Evolutionary conservation across 2,113 vertebrate genomes (phyloP).

Genomic region (Cervus canadensis): DNA sequence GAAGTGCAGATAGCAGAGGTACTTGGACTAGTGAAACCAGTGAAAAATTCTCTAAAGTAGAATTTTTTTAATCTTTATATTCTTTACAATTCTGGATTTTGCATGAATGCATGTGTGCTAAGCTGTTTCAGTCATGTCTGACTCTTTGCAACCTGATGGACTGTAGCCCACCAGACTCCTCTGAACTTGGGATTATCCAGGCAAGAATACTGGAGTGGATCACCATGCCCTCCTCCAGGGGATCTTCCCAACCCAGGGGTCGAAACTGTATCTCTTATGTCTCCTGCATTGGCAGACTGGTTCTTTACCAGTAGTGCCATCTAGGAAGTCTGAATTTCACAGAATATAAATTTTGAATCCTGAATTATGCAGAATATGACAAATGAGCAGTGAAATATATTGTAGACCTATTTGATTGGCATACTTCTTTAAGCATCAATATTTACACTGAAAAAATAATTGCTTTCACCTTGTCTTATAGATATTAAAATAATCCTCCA

Average conservation of each 20-base stretch:
- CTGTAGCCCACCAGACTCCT: background rate
- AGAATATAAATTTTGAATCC: background rate
- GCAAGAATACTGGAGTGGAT: background rate
- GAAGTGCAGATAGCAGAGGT: background rate
- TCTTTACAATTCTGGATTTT: background rate
- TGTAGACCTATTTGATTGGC: background rate
- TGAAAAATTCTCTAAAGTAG: background rate
- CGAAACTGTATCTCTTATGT: background rate
- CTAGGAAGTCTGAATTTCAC: background rate
- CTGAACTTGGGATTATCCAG: background rate
- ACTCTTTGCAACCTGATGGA: background rate
- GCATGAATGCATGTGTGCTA: background rate
- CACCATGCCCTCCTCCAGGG: background rate
- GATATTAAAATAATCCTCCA: background rate
- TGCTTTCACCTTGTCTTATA: background rate
- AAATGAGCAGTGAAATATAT: background rate
- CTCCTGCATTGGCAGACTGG: background rate
- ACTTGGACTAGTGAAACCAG: background rate
- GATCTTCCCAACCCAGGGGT: background rate
- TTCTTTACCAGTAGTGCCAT: background rate
- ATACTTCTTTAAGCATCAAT: background rate
- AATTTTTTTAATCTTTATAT: background rate
- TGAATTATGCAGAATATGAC: background rate
- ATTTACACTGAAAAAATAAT: background rate
- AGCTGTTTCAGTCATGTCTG: background rate